Evolutionary conservation across 92 coral and sea anemone species (phyloP), one percentile per base, ranked within the genome.

Genomic region (Palythoa grandis): DNA sequence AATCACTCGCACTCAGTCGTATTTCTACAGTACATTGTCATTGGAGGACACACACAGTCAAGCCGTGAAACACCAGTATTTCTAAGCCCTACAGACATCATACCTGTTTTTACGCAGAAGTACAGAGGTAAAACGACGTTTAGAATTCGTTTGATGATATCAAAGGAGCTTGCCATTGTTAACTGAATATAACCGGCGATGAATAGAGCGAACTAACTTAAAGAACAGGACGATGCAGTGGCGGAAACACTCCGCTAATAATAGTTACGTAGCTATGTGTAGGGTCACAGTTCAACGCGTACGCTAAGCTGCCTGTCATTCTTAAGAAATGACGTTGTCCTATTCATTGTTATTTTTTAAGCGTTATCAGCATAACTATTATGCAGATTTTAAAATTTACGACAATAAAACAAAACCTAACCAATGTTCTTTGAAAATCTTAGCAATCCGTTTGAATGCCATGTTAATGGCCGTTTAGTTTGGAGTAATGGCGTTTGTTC

Each of bases 61-160:
- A 38, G 38, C 35, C 56, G 37, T 19, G 72, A 52, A 66, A 65
- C 38, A 24, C 22, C 60, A 48, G 40, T 80, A 65, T 43, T 13
- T 24, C 9, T 29, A 53, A 67, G 4, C 19, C 11, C 9, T 14
- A 14, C 23, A 7, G 53, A 78, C 38, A 61, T 11, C 73, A 20
- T 67, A 80, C 85, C 85, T 80, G 85, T 65, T 80, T 53, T 47
- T 22, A 80, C 16, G 57, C 60, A 23, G 24, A 22, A 22, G 54
- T 7, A 80, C 39, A 80, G 40, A 10, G 23, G 12, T 25, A 80
- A 63, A 13, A 25, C 3, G 63, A 80, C 9, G 13, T 35, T 20
- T 39, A 80, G 74, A 17, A 13, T 52, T 3, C 38, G 19, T 43
- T 12, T 80, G 12, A 6, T 66, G 61, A 24, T 20, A n/a, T 20